Evolutionary conservation across 2,888 invertebrate genomes (phyloP).

Genomic region (Chymomyza procnemis): DNA sequence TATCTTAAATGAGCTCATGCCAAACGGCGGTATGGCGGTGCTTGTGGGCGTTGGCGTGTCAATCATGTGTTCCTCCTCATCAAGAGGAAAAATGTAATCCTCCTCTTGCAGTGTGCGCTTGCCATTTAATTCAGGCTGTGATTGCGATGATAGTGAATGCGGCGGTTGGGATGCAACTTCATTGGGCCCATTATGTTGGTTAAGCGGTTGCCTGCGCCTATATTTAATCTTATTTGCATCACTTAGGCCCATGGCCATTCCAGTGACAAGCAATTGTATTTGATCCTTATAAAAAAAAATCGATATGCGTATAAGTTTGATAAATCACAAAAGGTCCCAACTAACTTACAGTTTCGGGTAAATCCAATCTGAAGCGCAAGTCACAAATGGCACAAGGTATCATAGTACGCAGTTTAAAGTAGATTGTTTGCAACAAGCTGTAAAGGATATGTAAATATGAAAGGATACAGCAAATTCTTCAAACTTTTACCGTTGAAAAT

Average conservation of each 20-base stretch:
- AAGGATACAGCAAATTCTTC: neutral
- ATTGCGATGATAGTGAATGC: conserved; percentile 29
- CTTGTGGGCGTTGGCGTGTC: conserved; percentile 71
- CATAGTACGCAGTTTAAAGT: conserved; percentile 92
- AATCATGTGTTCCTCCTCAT: conserved; percentile 86
- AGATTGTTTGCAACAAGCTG: conserved; percentile 85
- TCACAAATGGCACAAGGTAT: conserved; percentile 91
- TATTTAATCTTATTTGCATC: conserved; percentile 81
- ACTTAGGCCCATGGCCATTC: conserved; percentile 88
- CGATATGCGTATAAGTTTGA: neutral
- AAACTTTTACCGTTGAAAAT: conserved; percentile 78
- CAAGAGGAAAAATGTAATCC: conserved; percentile 90
- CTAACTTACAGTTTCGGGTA: conserved; percentile 86
- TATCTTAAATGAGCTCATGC: conserved; percentile 78
- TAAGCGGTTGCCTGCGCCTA: conserved; percentile 73
- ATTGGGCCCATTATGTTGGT: conserved; percentile 50
- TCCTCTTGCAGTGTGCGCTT: conserved; percentile 80
- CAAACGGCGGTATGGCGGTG: conserved; percentile 68
- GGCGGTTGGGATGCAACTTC: conserved; percentile 35
- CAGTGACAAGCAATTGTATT: conserved; percentile 84
- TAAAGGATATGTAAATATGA: conserved; percentile 12
- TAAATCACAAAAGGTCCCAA: neutral
- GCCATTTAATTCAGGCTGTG: conserved; percentile 54
- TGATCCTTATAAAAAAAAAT: conserved; percentile 80
- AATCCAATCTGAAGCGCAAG: conserved; percentile 88